Evolutionary conservation across 35 echinoderm and acorn worm genomes (phyloP).

Genomic region (Anneissia japonica): DNA sequence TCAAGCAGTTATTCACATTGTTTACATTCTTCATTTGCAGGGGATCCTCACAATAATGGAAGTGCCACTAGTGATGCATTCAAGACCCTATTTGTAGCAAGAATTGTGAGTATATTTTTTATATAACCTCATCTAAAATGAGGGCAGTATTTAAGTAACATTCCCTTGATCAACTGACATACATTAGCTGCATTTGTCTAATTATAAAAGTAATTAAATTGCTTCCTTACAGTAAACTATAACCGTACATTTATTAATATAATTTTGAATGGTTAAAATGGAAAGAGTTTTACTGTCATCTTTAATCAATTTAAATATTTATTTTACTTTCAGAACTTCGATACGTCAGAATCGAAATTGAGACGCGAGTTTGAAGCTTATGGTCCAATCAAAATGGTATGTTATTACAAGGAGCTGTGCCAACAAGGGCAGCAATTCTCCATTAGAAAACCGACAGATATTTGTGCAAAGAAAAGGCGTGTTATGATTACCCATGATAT

Average conservation of each 20-base stretch:
- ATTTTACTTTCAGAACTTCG: slow-evolving; percentile 61
- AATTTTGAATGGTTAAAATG: no score
- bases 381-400: slow-evolving; percentile 86
- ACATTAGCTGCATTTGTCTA: not conserved
- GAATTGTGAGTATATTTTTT: slow-evolving; percentile 71
- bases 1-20: not conserved
- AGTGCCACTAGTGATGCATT: slow-evolving; percentile 63
- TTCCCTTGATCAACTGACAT: not conserved
- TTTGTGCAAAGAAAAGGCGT: no score
- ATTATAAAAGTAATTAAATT: no score
- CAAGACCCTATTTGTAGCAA: slow-evolving; percentile 88
- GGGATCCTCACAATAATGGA: slow-evolving; percentile 61
- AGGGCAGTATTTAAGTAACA: not conserved
- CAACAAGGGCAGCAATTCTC: no score
- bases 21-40: slow-evolving; percentile 43
- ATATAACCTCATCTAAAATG: not conserved
- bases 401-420: no score
- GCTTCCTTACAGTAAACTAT: no score
- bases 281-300: no score
- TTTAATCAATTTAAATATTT: no score
- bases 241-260: no score
- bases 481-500: no score
- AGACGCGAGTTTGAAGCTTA: slow-evolving; percentile 93
- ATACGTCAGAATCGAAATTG: slow-evolving; percentile 90
- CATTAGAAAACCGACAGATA: no score